These are phyloP conservation scores for Helicoverpa armigera DNA, from an alignment of 1,140 invertebrate genomes.

Conservation along the genomic window DNA sequence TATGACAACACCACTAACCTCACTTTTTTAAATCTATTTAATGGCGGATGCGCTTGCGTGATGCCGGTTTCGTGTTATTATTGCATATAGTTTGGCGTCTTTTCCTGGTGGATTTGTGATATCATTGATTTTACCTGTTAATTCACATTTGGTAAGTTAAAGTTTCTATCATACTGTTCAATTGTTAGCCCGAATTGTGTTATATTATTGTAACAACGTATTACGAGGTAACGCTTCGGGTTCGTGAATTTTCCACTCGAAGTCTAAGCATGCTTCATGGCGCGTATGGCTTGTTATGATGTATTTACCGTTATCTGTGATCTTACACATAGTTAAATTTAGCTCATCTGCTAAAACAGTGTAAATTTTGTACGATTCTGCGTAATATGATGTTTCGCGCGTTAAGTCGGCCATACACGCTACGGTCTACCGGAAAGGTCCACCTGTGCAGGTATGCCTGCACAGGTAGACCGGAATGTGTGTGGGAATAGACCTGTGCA, in stretches of 20 bases:
- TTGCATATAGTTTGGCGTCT: constrained; percentile 79
- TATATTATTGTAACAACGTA: constrained; percentile 13
- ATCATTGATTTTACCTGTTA: constrained; percentile 59
- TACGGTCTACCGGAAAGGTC: no score
- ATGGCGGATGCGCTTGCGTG: constrained; percentile 85
- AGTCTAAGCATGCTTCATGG: constrained; percentile 78
- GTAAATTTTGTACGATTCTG: constrained; percentile 52
- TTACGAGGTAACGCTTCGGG: constrained; percentile 52
- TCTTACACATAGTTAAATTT: constrained; percentile 54
- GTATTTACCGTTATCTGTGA: constrained; percentile 69
- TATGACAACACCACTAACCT: constrained; percentile 60
- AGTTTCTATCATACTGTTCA: constrained; percentile 21
- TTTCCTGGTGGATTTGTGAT: constrained; percentile 67
- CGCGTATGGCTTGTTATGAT: constrained; percentile 69
- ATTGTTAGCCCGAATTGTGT: neutral
- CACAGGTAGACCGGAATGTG: no score
- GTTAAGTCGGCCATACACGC: no score
- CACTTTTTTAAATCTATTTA: constrained; percentile 62
- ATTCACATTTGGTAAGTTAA: constrained; percentile 49
- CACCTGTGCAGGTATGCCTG: no score
- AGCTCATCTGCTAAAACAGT: constrained; percentile 34
- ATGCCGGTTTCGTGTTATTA: constrained; percentile 83
- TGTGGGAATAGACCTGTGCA: no score
- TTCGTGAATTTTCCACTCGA: constrained; percentile 81
- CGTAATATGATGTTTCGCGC: constrained; percentile 62